Conservation (phyloP, 92 coral and sea anemone genomes). For the Porites cylindrica region DNA sequence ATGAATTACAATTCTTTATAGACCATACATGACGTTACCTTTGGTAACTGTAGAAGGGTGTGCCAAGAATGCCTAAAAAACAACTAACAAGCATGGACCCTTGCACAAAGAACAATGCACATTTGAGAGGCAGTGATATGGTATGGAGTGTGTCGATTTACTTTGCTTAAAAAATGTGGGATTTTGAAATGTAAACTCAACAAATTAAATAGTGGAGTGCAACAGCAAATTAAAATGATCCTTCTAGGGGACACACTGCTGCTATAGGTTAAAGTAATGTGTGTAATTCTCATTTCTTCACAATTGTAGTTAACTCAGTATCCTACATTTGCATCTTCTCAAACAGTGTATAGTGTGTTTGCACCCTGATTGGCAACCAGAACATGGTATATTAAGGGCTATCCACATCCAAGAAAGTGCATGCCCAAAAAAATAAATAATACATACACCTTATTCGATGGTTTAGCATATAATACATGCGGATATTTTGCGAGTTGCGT, state of each 20-base stretch:
- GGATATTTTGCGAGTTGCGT: too few relatives aligned
- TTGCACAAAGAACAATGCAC: neutral
- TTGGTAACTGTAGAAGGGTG: too few relatives aligned
- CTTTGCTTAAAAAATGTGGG: constrained; percentile 21
- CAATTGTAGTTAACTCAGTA: constrained; percentile 14
- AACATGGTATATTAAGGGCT: constrained; percentile 28
- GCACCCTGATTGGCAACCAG: neutral
- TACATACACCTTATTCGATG: too few relatives aligned
- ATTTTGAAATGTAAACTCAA: constrained; percentile 28
- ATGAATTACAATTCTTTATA: too few relatives aligned
- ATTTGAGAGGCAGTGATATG: constrained; percentile 24
- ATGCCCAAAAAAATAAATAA: neutral
- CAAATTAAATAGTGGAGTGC: constrained; percentile 28
- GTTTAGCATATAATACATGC: too few relatives aligned
- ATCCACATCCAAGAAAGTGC: constrained; percentile 10
- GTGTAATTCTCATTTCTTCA: constrained; percentile 17
- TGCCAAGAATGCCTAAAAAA: neutral
- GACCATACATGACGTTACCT: too few relatives aligned
- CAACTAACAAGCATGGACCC: too few relatives aligned
- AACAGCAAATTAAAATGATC: constrained; percentile 27
- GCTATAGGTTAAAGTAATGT: constrained; percentile 10
- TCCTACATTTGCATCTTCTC: constrained; percentile 8
- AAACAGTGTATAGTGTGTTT: constrained; percentile 11
- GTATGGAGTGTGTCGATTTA: constrained; percentile 10
- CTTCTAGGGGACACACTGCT: constrained; percentile 15